A percentile compares a stretch with the other conserved stretches of the same genome.
These are phyloP conservation scores for Priapulus caudatus DNA, from an alignment of 2,888 invertebrate species.

Conservation along the genomic window DNA sequence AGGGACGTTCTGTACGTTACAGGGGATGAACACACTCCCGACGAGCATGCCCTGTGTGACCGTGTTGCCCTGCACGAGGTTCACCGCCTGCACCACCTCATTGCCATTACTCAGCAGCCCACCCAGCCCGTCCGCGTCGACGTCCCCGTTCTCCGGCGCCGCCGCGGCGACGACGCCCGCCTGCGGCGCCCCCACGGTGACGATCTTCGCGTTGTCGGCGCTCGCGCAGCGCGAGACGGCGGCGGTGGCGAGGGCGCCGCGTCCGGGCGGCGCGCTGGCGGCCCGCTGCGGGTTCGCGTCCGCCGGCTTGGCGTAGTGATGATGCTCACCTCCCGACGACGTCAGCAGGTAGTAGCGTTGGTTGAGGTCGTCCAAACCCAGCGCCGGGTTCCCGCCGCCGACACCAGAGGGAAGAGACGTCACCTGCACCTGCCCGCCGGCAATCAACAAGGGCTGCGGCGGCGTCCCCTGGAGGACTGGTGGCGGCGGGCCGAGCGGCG, in stretches of 20 bases:
- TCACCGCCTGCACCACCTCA: neutral
- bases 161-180: neutral
- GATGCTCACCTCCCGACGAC: neutral
- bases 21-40: neutral
- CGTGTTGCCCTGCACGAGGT: neutral
- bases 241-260: too few relatives aligned
- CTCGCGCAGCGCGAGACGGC: neutral
- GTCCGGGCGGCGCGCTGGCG: neutral
- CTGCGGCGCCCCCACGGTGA: neutral
- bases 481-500: neutral
- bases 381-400: neutral
- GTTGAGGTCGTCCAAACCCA: too few relatives aligned
- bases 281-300: neutral
- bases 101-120: neutral
- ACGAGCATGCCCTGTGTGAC: neutral
- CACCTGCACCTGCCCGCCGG: neutral
- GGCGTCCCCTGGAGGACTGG: neutral
- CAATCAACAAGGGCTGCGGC: too few relatives aligned
- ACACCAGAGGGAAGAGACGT: neutral
- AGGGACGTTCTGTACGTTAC: neutral
- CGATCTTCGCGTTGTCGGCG: neutral
- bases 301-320: too few relatives aligned
- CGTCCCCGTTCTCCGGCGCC: neutral
- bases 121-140: too few relatives aligned
- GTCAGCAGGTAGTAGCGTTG: neutral